Evolutionary conservation across 2,888 invertebrate genomes (phyloP), one percentile per base, ranked within the genome.

Genomic region (Hecatera dysodea): DNA sequence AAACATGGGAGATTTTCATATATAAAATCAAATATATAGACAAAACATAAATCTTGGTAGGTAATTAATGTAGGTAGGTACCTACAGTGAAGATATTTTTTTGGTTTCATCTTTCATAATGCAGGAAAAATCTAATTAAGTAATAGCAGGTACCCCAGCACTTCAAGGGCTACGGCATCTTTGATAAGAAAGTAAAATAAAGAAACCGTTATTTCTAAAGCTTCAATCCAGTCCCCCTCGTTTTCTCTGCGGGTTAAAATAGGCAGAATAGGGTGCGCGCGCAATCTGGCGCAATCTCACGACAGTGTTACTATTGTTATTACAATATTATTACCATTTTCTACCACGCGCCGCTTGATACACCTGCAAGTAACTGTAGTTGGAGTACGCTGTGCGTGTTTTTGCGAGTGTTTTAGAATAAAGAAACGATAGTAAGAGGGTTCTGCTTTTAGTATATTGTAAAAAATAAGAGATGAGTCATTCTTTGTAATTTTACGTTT

Each of bases 281-380:
- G 53, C 70, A 76, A 36, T n/a, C 50, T 36, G 67, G 36, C 62
- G 53, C 67, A 78, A 80, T 75, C 77, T 63, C 72, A 63, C 71
- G 67, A 42, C 57, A 29, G 59, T 76, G 73, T 70, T 69, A 44
- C 69, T 72, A 76, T 74, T 72, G 67, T 67, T 82, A 78, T 68
- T 70, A 62, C 29, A 24, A 63, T 59, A 77, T 60, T 78, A 84
- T 72, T 74, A 78, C 75, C 52, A 72, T 84, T 75, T 75, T 72
- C 82, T 79, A 82, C 80, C 80, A 82, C 73, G 82, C 85, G 64
- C 64, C 75, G 17, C 79, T 66, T 60, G 22, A 48, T 61, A 65
- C 76, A 83, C 79, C 85, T 84, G 82, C 70, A n/a, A 0, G 0
- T 75, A 78, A 78, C 79, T 65, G 84, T 80, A 53, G 63, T 67